Evolutionary conservation across 1,140 invertebrate species (phyloP).

Genomic region (Mylabris phalerata): DNA sequence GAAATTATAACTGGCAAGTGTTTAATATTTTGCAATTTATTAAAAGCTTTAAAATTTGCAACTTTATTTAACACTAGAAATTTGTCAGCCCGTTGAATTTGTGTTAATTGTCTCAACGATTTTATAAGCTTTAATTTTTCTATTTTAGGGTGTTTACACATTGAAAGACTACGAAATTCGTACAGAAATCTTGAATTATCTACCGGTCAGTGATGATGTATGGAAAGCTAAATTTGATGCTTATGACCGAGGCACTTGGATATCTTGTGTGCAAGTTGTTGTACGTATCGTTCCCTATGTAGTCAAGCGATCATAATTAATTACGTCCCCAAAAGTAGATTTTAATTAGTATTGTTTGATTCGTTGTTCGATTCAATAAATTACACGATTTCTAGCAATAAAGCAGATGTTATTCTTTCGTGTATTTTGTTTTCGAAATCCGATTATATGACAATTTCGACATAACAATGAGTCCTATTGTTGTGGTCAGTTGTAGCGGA

Average conservation of each 20-base stretch:
- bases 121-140: neutral
- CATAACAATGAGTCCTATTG: too few species aligned
- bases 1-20: slow-evolving; percentile 2
- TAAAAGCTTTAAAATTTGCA: slow-evolving; percentile 2
- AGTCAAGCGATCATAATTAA: slow-evolving; percentile 1
- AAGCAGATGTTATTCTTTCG: too few species aligned
- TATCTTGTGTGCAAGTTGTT: slow-evolving; percentile 25
- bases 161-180: slow-evolving; percentile 16
- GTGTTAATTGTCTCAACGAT: slow-evolving; percentile 1
- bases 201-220: slow-evolving; percentile 25
- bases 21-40: slow-evolving; percentile 16
- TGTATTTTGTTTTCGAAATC: too few species aligned
- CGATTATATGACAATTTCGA: too few species aligned
- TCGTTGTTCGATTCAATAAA: too few species aligned
- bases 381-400: too few species aligned
- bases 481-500: too few species aligned
- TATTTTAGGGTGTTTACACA: slow-evolving; percentile 25
- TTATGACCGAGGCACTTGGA: slow-evolving; percentile 12
- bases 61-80: too few species aligned
- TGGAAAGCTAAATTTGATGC: slow-evolving; percentile 24
- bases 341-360: too few species aligned
- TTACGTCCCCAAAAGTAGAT: too few species aligned
- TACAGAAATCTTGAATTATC: slow-evolving; percentile 16
- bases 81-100: too few species aligned
- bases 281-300: slow-evolving; percentile 17